Base-by-base conservation (phyloP, 2,888 invertebrate species). In the Byasa hedistus region DNA sequence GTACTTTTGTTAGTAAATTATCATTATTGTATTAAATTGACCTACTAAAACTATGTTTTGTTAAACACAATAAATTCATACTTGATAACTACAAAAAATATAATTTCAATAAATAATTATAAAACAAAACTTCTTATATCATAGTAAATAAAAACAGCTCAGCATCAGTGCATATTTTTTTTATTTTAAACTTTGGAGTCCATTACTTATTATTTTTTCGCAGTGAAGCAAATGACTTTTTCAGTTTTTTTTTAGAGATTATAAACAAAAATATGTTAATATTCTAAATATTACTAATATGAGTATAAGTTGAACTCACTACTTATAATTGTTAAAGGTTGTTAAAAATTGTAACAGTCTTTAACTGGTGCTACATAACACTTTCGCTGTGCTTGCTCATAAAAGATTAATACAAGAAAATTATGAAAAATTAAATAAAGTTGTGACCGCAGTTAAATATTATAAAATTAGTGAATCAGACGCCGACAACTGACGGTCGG, bases 401-500 rank as follows among this genome's bases (percentile, higher is more conserved):
- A 52, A 52, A 52, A 2, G 10, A 10, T 24, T 55, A 24, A 55
- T 24, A 55, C 22, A 55, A 24, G 23, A 24, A 15, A 24, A 24
- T 24, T 19, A 19, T 27, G 36, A 52, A 8, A 5, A 32, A n/a
- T 57, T 10, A 22, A 21, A 22, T 52, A 15, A 5, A 12, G 2
- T 22, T 52, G 15, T 22, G 10, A 52, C 21, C 22, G 48, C 22
- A 12, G 22, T 24, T 67, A 70, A 73, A 66, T 59, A 52, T 65
- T 48, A 66, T 56, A 23, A 69, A 63, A 68, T 19, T 19, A 4
- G 44, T 44, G 68, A 64, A 66, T 60, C 70, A 66, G 62, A 64
- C 62, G 70, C 44, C 62, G 67, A 69, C 62, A 61, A 61, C 68
- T 27, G 54, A 66, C 69, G 66, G 68, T 72, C 74, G 72, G 72